Evolutionary conservation across 1,140 invertebrate species (phyloP).

Genomic region (Pogonomyrmex californicus): DNA sequence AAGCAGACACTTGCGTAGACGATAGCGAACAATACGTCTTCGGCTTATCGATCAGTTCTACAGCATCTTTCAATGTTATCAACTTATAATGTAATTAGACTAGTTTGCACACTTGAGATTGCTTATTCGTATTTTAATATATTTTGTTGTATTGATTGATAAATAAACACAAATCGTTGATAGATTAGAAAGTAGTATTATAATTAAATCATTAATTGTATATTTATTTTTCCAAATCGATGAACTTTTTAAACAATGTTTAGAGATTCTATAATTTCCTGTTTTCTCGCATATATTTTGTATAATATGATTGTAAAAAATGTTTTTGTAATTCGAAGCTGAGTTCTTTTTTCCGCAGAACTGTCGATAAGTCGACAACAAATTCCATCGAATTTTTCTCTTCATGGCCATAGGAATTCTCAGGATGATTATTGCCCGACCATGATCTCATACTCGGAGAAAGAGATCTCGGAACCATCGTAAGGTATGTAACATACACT

Average conservation of each 20-base stretch:
- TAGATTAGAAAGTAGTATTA: neutral
- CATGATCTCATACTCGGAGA: conserved; percentile 92
- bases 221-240: neutral
- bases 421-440: conserved; percentile 78
- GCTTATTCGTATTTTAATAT: conserved; percentile 3
- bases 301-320: neutral
- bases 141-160: neutral
- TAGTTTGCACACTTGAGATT: conserved; percentile 72
- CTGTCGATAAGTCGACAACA: conserved; percentile 50
- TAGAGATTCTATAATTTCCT: neutral
- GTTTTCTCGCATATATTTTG: neutral
- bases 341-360: conserved; percentile 5
- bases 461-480: conserved; percentile 90
- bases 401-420: neutral
- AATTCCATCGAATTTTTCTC: neutral
- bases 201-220: neutral
- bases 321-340: neutral
- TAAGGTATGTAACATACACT: conserved; percentile 91
- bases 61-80: conserved; percentile 4
- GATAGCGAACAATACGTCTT: neutral
- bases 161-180: neutral
- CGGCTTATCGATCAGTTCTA: conserved; percentile 54
- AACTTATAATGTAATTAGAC: conserved; percentile 51
- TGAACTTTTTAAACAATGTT: neutral
- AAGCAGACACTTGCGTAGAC: conserved; percentile 46